Evolutionary conservation across 2,888 invertebrate species (phyloP).

Genomic region (Palloptera scutellata): DNA sequence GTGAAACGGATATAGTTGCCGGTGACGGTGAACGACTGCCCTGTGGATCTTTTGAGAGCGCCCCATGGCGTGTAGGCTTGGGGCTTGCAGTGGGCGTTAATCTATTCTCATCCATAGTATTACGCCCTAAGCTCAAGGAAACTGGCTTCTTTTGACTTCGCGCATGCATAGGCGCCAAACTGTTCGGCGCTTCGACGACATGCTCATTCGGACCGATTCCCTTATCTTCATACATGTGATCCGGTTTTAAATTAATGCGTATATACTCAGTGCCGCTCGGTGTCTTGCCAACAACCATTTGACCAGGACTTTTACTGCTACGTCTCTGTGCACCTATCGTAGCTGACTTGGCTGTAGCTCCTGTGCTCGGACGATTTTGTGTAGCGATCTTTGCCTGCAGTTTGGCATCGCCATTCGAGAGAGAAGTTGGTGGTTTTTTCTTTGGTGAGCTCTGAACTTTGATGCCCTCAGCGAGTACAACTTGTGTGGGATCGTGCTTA

Average conservation of each 20-base stretch:
- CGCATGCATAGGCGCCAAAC: constrained; percentile 50
- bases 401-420: constrained; percentile 52
- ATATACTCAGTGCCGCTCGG: constrained; percentile 67
- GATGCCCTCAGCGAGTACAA: constrained; percentile 71
- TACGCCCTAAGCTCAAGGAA: constrained; percentile 67
- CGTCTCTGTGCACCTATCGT: constrained; percentile 52
- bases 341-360: constrained; percentile 31
- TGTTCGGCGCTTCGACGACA: constrained; percentile 56
- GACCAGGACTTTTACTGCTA: constrained; percentile 59
- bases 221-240: constrained; percentile 73
- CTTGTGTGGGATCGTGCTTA: constrained; percentile 73
- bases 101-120: constrained; percentile 61
- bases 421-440: constrained; percentile 43
- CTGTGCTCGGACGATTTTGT: constrained; percentile 37
- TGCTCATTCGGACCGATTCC: constrained; percentile 63
- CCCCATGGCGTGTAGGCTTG: constrained; percentile 60
- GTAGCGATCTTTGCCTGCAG: constrained; percentile 33
- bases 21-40: constrained; percentile 74
- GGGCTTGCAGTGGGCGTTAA: constrained; percentile 67
- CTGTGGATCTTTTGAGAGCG: constrained; percentile 47
- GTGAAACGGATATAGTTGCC: constrained; percentile 70
- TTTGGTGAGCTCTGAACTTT: constrained; percentile 63
- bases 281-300: constrained; percentile 61
- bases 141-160: constrained; percentile 67
- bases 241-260: constrained; percentile 77